Evolutionary conservation across 2,113 vertebrate species (phyloP).

Genomic region (Pteruthius melanotis): DNA sequence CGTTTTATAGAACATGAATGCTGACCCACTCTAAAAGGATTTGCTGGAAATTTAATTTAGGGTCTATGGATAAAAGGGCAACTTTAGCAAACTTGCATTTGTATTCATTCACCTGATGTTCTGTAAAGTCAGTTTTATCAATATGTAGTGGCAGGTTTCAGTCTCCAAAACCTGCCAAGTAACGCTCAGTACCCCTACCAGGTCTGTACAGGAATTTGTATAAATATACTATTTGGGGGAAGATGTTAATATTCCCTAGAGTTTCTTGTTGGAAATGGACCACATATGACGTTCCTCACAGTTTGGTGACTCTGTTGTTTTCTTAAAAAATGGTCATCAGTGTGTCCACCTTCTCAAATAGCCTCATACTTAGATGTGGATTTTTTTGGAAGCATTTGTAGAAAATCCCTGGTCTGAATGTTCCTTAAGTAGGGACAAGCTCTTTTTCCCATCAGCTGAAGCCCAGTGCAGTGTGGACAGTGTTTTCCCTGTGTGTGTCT

Average conservation of each 20-base stretch:
- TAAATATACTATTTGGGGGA: too few species aligned
- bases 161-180: background rate
- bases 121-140: constrained; percentile 34
- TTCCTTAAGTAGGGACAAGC: background rate
- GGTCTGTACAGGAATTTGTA: background rate
- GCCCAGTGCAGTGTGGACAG: background rate
- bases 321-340: background rate
- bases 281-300: background rate
- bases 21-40: constrained; percentile 87
- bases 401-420: background rate
- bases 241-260: background rate
- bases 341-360: background rate
- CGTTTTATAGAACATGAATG: constrained; percentile 82
- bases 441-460: background rate
- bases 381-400: background rate
- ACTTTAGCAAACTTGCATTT: constrained; percentile 69
- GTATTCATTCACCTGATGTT: constrained; percentile 55
- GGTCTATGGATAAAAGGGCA: constrained; percentile 65
- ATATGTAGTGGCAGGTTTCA: background rate
- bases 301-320: background rate
- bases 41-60: constrained; percentile 87
- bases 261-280: background rate
- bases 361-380: background rate
- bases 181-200: background rate
- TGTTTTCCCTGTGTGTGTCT: background rate